Conservation (phyloP, 2,888 invertebrate genomes). For the Caprella mutica region DNA sequence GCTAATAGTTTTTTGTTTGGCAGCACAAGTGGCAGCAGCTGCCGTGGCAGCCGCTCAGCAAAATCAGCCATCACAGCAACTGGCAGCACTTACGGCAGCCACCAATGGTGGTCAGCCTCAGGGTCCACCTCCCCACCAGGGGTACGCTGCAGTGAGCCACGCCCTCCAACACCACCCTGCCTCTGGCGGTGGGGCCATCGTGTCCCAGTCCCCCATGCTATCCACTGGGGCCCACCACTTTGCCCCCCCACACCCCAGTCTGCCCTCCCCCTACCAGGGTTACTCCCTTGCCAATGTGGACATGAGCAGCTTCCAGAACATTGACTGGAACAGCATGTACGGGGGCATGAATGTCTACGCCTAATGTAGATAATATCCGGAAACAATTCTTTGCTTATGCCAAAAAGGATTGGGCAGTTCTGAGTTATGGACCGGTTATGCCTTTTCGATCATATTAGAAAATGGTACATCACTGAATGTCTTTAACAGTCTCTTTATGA, state of each 20-base stretch:
- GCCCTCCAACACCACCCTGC: conserved; percentile 5
- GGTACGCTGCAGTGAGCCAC: background rate
- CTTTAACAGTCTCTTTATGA: too few relatives aligned
- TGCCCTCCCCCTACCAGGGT: conserved; percentile 44
- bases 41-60: conserved; percentile 2
- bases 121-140: background rate
- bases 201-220: conserved; percentile 7
- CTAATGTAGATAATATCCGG: too few relatives aligned
- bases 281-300: conserved; percentile 79
- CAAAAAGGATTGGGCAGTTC: too few relatives aligned
- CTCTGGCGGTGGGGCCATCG: background rate
- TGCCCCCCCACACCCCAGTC: conserved; percentile 25
- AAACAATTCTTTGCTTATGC: too few relatives aligned
- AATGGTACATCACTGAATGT: too few relatives aligned
- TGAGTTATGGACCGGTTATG: too few relatives aligned
- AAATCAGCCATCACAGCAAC: conserved; percentile 10
- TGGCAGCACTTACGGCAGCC: conserved; percentile 5
- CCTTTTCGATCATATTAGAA: too few relatives aligned
- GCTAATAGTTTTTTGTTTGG: too few relatives aligned
- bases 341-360: too few relatives aligned
- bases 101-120: conserved; percentile 1
- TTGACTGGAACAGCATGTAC: conserved; percentile 74
- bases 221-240: conserved; percentile 16
- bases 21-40: too few relatives aligned
- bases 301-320: conserved; percentile 83